Conservation (phyloP, 2,888 invertebrate species). For the Parnassius mnemosyne region DNA sequence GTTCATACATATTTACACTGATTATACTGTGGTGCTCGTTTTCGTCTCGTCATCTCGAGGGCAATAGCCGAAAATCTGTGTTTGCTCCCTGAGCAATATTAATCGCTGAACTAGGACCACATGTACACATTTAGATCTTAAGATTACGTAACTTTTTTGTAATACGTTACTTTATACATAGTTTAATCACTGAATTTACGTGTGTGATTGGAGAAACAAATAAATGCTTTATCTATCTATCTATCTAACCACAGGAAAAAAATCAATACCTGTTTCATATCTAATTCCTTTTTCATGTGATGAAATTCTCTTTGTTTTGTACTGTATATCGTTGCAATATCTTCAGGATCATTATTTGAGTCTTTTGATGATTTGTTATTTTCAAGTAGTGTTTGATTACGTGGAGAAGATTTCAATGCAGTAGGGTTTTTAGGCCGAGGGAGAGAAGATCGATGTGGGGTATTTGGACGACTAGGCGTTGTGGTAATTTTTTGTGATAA, state of each 20-base stretch:
- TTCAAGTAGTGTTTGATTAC: slow-evolving; percentile 21
- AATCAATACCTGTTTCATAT: slow-evolving; percentile 63
- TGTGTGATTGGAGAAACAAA: no score
- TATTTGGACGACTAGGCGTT: slow-evolving; percentile 52
- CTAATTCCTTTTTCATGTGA: slow-evolving; percentile 67
- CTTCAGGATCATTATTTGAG: slow-evolving; percentile 3
- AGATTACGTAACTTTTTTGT: no score
- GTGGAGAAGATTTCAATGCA: slow-evolving; percentile 19
- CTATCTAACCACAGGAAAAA: not conserved
- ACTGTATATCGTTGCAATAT: slow-evolving; percentile 34
- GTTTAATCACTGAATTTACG: no score
- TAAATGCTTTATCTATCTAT: no score
- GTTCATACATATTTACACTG: no score
- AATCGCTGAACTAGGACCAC: no score
- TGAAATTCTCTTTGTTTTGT: slow-evolving; percentile 58
- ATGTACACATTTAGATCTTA: no score
- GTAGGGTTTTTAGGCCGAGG: slow-evolving; percentile 42
- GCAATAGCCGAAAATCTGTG: no score
- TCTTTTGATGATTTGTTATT: slow-evolving; percentile 4
- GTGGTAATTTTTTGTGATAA: slow-evolving; percentile 37
- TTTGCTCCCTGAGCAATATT: no score
- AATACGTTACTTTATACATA: no score
- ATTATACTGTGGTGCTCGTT: no score
- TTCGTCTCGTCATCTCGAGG: no score
- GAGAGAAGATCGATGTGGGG: slow-evolving; percentile 42